These are phyloP conservation scores for Hermaeophaga mercurialis DNA, from an alignment of 2,888 invertebrate species.

Conservation along the genomic window DNA sequence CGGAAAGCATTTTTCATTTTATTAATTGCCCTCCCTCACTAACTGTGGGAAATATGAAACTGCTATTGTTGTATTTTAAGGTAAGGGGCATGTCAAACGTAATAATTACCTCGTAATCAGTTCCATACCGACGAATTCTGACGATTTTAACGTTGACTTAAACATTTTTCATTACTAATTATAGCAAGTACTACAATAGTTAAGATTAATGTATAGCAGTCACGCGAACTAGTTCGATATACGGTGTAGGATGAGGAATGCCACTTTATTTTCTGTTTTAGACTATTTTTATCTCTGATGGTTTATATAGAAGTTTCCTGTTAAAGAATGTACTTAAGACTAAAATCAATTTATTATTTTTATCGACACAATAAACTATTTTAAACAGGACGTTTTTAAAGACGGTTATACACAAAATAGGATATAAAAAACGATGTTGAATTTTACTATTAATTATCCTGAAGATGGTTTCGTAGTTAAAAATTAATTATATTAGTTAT, in stretches of 20 bases:
- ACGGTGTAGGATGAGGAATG: background rate
- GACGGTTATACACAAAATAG: too few relatives aligned
- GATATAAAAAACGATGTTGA: too few relatives aligned
- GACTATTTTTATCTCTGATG: too few relatives aligned
- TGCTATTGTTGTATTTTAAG: background rate
- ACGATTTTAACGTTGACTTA: conserved; percentile 13
- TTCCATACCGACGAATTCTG: conserved; percentile 5
- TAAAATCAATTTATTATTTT: too few relatives aligned
- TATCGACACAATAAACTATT: too few relatives aligned
- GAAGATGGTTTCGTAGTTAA: too few relatives aligned
- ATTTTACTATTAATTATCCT: too few relatives aligned
- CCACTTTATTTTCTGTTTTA: too few relatives aligned
- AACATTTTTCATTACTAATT: conserved; percentile 16
- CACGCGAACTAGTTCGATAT: conserved; percentile 12
- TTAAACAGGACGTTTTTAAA: too few relatives aligned
- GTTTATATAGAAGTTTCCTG: too few relatives aligned
- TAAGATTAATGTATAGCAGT: conserved; percentile 1
- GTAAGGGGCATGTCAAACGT: background rate
- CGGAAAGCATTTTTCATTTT: background rate
- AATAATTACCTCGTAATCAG: conserved; percentile 7
- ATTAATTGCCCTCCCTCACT: background rate
- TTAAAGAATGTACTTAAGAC: too few relatives aligned
- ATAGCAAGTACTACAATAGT: background rate
- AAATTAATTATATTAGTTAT: too few relatives aligned
- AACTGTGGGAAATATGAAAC: background rate